Evolutionary conservation across 2,888 invertebrate species (phyloP).

Genomic region (Pterobdella sp.): DNA sequence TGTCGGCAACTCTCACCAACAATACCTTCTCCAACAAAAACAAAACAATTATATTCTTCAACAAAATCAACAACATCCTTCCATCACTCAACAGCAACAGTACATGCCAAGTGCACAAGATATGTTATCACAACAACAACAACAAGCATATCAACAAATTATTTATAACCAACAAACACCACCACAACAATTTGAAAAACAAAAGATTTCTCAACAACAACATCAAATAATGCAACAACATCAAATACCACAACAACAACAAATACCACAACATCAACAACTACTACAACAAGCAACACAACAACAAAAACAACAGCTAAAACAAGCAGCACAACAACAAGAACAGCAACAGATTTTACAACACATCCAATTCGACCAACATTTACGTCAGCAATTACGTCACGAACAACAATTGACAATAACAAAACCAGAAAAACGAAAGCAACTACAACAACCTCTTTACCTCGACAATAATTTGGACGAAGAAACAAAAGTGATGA

Average conservation of each 20-base stretch:
- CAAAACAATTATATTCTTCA: not conserved
- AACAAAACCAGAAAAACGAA: too few relatives aligned
- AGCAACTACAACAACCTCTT: slow-evolving; percentile 9
- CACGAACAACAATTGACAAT: too few relatives aligned
- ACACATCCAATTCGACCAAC: not conserved
- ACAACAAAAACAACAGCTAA: not conserved
- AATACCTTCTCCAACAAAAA: not conserved
- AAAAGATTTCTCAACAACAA: not conserved
- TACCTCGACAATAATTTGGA: not conserved
- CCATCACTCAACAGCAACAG: not conserved
- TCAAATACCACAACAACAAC: not conserved
- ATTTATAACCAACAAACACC: not conserved
- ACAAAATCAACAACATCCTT: not conserved
- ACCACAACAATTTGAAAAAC: not conserved
- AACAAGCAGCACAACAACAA: not conserved
- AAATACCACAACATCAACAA: not conserved
- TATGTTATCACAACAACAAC: not conserved
- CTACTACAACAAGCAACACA: not conserved
- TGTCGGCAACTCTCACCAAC: slow-evolving; percentile 13
- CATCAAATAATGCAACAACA: not conserved
- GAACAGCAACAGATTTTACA: not conserved
- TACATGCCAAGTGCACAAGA: not conserved
- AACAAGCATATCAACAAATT: slow-evolving; percentile 6
- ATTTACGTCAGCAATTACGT: too few relatives aligned
- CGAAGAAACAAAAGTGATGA: slow-evolving; percentile 20